Evolutionary conservation across 2,113 vertebrate genomes (phyloP), one percentile per base, ranked within the genome.

Genomic region (Arizona elegans): DNA sequence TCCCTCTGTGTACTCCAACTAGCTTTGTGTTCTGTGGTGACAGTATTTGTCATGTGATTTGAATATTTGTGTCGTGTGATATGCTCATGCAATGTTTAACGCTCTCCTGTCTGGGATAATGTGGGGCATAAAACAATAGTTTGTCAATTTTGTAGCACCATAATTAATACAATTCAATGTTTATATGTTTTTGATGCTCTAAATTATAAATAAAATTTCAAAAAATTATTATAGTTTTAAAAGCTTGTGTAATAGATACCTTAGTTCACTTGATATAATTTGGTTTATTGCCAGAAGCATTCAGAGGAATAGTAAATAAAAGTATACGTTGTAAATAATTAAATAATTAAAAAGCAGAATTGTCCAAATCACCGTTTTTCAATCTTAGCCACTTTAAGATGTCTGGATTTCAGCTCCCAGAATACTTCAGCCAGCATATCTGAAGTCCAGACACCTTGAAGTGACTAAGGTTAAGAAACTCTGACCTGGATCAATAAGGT

Each of bases 21-120:
- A 98, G 98, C 98, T 97, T 98, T 98, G 98, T 98, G 97, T 98
- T 96, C 94, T 98, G 98, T 99, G 98, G 97, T 98, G 97, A 98
- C 97, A 43, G 98, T 98, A 96, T 97, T 97, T 97, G 98, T 99
- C 97, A 90, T 98, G 98, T 99, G 98, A 97, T 97, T 96, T 99
- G 98, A 97, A 97, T 96, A 98, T 98, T 98, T 95, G 97, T 99
- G 98, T 98, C 87, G 90, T 98, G 98, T 98, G 98, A 98, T 98
- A 98, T 97, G 98, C 98, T 98, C 93, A 97, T 98, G 98, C 97
- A 96, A 96, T 98, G 97, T 98, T 98, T 98, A 98, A 98, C 98
- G 98, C 98, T 98, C 98, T 99, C 98, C 98, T 98, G 98, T 98
- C 98, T 99, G 98, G 98, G 98, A 97, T 97, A 98, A 98, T 99